Base-by-base conservation (phyloP, 2,797 vertebrate species). In the Microctenopoma lineatum region DNA sequence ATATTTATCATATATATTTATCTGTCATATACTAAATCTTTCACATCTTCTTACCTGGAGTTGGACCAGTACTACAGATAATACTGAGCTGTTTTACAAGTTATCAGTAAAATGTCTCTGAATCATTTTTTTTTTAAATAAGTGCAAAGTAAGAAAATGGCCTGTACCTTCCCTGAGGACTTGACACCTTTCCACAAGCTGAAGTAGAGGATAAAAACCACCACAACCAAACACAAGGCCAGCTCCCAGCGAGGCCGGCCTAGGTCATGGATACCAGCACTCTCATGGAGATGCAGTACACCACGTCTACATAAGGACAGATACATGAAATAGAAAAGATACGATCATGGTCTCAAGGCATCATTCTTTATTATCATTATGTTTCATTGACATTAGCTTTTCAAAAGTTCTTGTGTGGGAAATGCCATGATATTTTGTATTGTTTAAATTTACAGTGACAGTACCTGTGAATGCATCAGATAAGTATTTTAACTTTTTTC, bases 171-270 rank as follows among this genome's bases (percentile, higher is more conserved):
- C 87, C 98, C 98, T 3, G 98, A 99, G 3, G 98, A 98, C 90
- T 98, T 99, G 87, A 99, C 97, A 1, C 98, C 98, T 94, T 99
- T 99, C 97, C 98, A 99, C 61, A 99, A 92, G 86, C 97, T 99
- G 87, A 99, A 99, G 91, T 96, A 99, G 71, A 99, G 94, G 79
- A 98, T 94, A 77, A 99, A 91, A 54, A 98, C 93, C 11, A 99
- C 96, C 29, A 94, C 89, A 38, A 98, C 80, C 41, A 99, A 95
- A 75, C 98, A 99, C 67, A 99, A 80, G 15, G 84, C 67, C 47
- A 99, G 92, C 15, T 98, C 94, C 98, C 96, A 99, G 81, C 96
- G 96, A 12, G 98, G 98, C 62, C 92, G 73, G 26, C 97, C 97
- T 45, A 99, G 92, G 89, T 99, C 95, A 0, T 95, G 86, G 77